Evolutionary conservation across 2,888 invertebrate species (phyloP), one percentile per base, ranked within the genome.

Genomic region (Ormyrus nitidulus): DNA sequence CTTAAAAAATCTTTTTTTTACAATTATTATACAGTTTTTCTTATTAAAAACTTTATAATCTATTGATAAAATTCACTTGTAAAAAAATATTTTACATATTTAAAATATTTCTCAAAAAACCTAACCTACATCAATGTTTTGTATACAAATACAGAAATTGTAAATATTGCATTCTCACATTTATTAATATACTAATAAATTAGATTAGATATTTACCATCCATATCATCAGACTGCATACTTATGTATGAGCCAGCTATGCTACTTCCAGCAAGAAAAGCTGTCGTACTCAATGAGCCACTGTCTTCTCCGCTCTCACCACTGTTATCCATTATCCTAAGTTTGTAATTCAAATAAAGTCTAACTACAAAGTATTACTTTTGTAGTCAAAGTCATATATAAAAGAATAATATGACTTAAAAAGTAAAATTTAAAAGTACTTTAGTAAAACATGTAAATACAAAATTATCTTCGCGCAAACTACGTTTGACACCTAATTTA

Each of bases 241-340:
- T 88, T 11, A 90, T 89, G 76, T 90, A 90, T 1, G 88, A 87
- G 46, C 86, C 83, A 6, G 87, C 79, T 6, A 90, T 89, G 48
- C 87, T 86, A 51, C 85, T 82, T 58, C 88, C 87, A 8, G 86
- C 84, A 34, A 89, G 87, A 78, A 89, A 90, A 0, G 86, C 84
- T 10, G 88, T 83, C 5, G 89, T 81, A 10, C 88, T 87, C 44
- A 89, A 82, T n/a, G 90, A 89, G n/a, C 88, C 88, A n/a, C 87
- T 88, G 72, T 90, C 90, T 69, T 90, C 90, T 3, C 89, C 90
- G 82, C 90, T 90, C 84, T 90, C 90, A 64, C 90, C 89, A 74
- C 90, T 90, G 62, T 90, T 90, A 85, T 90, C 90, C 90, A 90
- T 90, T 34, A 34, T 34, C 13, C 13, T 56, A 53, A 56, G 11